Conservation (phyloP, 2,113 vertebrate genomes). For the Heptranchias perlo region DNA sequence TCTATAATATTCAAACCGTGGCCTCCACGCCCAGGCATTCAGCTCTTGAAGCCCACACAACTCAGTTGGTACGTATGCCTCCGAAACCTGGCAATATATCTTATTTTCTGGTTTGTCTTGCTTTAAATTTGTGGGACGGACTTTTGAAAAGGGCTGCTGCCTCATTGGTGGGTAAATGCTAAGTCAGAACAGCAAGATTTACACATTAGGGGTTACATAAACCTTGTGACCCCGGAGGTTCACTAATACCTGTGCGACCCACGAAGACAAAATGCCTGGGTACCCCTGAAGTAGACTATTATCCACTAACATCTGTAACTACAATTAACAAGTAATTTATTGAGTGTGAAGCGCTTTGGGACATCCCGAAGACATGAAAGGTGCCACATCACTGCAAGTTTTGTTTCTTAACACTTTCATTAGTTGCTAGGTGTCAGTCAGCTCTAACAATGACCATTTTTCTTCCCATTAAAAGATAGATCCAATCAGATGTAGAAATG, state of each 20-base stretch:
- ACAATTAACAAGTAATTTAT: background rate
- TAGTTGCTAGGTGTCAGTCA: no score
- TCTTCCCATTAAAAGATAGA: background rate
- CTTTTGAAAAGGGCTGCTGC: background rate
- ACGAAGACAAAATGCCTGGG: background rate
- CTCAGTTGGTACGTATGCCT: background rate
- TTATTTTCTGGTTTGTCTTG: background rate
- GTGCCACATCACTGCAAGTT: background rate
- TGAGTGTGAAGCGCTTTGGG: background rate
- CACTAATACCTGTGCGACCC: background rate
- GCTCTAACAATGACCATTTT: background rate
- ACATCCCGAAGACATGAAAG: background rate
- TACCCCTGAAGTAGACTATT: background rate
- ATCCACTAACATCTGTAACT: background rate
- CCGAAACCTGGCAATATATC: background rate
- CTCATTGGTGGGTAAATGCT: background rate
- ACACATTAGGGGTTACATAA: background rate
- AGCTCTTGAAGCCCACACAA: background rate
- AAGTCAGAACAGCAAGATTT: background rate
- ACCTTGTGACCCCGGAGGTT: background rate
- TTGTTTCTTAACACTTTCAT: background rate
- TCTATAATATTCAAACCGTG: background rate
- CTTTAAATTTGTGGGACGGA: background rate
- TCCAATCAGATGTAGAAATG: no score
- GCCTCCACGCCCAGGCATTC: background rate